A percentile compares a stretch with the other conserved stretches of the same genome.
These are phyloP conservation scores for Ditula angustiorana DNA, from an alignment of 2,888 invertebrate species.

Conservation along the genomic window DNA sequence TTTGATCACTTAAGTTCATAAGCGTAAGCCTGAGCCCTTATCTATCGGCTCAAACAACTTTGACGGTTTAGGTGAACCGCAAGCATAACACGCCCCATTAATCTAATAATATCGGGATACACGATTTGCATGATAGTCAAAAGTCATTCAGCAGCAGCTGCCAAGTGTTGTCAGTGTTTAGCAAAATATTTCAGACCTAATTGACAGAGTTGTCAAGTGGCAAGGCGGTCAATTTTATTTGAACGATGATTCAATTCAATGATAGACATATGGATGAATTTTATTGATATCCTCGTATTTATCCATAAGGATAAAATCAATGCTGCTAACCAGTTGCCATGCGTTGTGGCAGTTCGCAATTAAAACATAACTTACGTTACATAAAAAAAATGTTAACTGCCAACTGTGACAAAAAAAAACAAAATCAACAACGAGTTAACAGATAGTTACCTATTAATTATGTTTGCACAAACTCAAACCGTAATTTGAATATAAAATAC, in stretches of 20 bases:
- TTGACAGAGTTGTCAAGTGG: too few species aligned
- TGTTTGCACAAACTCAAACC: constrained; percentile 7
- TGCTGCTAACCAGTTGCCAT: too few species aligned
- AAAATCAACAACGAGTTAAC: constrained; percentile 7
- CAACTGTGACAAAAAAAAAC: neutral
- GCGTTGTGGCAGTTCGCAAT: too few species aligned
- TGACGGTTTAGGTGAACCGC: constrained; percentile 14
- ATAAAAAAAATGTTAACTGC: too few species aligned
- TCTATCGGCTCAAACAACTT: constrained; percentile 15
- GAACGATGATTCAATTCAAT: too few species aligned
- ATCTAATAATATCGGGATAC: constrained; percentile 13
- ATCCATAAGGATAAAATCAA: too few species aligned
- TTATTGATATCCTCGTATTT: too few species aligned
- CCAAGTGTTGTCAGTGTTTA: neutral
- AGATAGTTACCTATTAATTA: constrained; percentile 20
- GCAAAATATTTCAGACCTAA: too few species aligned
- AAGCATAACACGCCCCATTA: constrained; percentile 21
- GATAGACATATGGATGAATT: too few species aligned
- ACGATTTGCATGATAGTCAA: constrained; percentile 10
- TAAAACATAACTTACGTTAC: too few species aligned
- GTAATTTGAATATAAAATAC: constrained; percentile 52
- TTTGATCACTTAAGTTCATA: constrained; percentile 20
- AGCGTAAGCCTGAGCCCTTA: constrained; percentile 16
- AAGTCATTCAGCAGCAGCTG: constrained; percentile 3
- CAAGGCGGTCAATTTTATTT: too few species aligned